Base-by-base conservation (phyloP, 2,888 invertebrate genomes). In the Pyrrhosoma nymphula region DNA sequence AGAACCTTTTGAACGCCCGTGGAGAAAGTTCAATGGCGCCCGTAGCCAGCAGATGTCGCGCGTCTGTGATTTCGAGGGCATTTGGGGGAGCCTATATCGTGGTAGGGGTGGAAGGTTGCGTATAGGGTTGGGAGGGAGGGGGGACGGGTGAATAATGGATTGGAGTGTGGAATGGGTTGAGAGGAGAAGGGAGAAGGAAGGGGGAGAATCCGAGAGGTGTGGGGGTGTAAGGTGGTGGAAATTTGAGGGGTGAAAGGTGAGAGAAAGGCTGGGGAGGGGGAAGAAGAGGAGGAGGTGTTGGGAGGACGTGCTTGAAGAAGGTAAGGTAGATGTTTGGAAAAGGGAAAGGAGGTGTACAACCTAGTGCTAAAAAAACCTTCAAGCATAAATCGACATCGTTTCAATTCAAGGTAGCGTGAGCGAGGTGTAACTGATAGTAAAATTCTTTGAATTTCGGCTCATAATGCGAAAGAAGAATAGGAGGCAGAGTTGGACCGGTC, bases 11-110 rank as follows among this genome's bases (percentile, higher is more conserved):
- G 47, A 89, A 26, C 47, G 93, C 47, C 60, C 60, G 69, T n/a
- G 93, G 93, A 47, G 93, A 93, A 93, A 93, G 93, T 93, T 23
- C 35, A 39, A 60, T 63, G 39, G 60, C 91, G 91, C 63, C 91
- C 91, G 39, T 60, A 63, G 60, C 60, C 60, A 60, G 91, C 91
- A 63, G 91, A 60, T 63, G 91, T 60, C 91, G 91, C 91, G 60
- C 60, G 63, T 63, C 91, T 30, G 63, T 39, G 91, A 91, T 91
- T 91, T 91, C 91, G 91, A 91, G 91, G 91, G 91, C 91, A 63
- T 69, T 91, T 91, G 35, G 91, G 91, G 91, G 91, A 60, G 91
- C 10, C 69, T 8, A 47, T 69, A n/a, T n/a, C 69, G 26, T 8
- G 69, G 69, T 8, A n/a, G n/a, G 26, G 60, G 69, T 20, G 35